A percentile compares a stretch with the other conserved stretches of the same genome.
These are phyloP conservation scores for Tokudaia muenninki DNA, from an alignment of 2,797 vertebrate genomes.

Conservation along the genomic window DNA sequence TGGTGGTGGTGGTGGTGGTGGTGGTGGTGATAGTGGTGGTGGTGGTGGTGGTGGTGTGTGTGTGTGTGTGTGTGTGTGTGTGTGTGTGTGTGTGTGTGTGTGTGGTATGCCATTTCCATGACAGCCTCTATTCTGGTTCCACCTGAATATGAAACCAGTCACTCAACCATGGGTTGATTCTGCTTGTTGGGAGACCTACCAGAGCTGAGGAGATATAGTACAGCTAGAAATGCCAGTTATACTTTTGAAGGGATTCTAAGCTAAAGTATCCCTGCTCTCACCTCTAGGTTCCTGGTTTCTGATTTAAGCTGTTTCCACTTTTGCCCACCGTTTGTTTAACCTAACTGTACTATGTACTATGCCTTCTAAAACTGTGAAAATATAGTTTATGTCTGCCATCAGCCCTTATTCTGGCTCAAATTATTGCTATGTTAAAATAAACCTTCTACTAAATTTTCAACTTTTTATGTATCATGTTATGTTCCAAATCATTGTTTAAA, in stretches of 20 bases:
- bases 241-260: background rate
- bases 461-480: background rate
- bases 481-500: background rate
- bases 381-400: background rate
- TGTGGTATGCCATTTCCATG: background rate
- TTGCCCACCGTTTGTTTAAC: background rate
- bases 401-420: background rate
- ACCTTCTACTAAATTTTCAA: background rate
- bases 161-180: background rate
- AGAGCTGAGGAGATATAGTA: no score
- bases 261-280: no score
- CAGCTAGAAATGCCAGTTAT: background rate
- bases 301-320: background rate
- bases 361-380: background rate
- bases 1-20: no score
- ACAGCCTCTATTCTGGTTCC: background rate
- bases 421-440: slow-evolving; percentile 10
- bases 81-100: no score
- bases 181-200: background rate
- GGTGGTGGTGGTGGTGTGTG: no score
- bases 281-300: background rate
- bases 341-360: background rate
- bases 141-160: background rate
- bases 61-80: background rate
- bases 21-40: no score